These are phyloP conservation scores for Ammospiza caudacuta DNA, from an alignment of 2,113 vertebrate species.

Conservation along the genomic window DNA sequence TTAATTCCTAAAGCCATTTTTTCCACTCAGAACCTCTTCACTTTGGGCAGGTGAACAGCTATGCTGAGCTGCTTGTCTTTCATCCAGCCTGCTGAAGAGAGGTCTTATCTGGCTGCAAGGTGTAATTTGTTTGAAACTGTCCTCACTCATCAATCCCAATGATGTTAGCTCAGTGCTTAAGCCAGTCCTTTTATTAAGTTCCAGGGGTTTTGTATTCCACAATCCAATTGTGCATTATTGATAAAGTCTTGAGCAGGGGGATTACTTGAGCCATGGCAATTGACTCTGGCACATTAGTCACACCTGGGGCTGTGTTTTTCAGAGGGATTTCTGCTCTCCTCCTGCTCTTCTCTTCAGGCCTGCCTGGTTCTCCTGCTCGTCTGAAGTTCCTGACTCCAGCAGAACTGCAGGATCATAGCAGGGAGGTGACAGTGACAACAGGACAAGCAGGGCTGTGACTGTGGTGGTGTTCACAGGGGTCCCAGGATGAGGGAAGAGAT, in stretches of 20 bases:
- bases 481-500: no score
- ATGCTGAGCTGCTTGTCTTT: background rate
- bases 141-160: slow-evolving; percentile 18
- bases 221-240: slow-evolving; percentile 58
- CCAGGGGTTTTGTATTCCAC: slow-evolving; percentile 34
- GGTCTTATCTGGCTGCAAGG: background rate
- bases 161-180: slow-evolving; percentile 37
- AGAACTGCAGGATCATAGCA: background rate
- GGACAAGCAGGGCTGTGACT: background rate
- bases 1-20: slow-evolving; percentile 1
- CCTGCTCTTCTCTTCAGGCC: background rate
- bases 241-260: slow-evolving; percentile 42
- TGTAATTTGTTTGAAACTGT: slow-evolving; percentile 31
- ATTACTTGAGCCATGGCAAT: slow-evolving; percentile 22
- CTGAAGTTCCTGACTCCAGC: background rate
- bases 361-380: background rate
- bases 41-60: background rate
- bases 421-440: background rate
- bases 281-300: background rate
- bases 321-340: background rate
- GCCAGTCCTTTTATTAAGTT: slow-evolving; percentile 46
- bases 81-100: background rate
- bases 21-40: background rate
- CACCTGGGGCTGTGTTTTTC: slow-evolving; percentile 2
- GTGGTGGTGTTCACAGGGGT: no score